Evolutionary conservation across 2,888 invertebrate genomes (phyloP).

Genomic region (Cephus pulcher): DNA sequence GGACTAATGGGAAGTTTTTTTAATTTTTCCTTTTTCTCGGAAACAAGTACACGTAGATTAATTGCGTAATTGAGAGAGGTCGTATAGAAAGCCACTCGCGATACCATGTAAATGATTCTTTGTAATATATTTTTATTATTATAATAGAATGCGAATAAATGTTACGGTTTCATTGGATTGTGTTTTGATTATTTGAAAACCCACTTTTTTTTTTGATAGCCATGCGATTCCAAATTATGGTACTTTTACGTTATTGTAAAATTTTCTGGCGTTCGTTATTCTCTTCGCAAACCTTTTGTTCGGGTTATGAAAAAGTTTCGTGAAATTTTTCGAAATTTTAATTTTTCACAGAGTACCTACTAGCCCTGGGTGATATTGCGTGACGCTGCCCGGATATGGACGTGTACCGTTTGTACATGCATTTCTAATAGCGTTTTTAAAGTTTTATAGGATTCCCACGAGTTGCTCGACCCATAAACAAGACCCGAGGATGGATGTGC

Average conservation of each 20-base stretch:
- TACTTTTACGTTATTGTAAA: too few species aligned
- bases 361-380: background rate
- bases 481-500: background rate
- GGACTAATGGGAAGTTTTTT: background rate
- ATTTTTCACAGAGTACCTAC: background rate
- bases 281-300: background rate
- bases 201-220: background rate
- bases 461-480: background rate
- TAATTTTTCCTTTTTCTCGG: background rate
- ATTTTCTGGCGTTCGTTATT: background rate
- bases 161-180: conserved; percentile 15
- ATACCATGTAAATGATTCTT: conserved; percentile 17
- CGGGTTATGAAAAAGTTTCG: background rate
- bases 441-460: background rate
- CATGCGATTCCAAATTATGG: too few species aligned
- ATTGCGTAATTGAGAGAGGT: background rate
- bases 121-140: conserved; percentile 23
- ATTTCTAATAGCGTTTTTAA: background rate
- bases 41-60: background rate
- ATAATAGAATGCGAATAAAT: conserved; percentile 16
- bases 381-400: background rate
- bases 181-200: background rate
- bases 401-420: background rate
- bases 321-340: background rate
- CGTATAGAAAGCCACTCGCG: background rate